Conservation (phyloP, 2,888 invertebrate genomes). For the Drosophila fungiperda region DNA sequence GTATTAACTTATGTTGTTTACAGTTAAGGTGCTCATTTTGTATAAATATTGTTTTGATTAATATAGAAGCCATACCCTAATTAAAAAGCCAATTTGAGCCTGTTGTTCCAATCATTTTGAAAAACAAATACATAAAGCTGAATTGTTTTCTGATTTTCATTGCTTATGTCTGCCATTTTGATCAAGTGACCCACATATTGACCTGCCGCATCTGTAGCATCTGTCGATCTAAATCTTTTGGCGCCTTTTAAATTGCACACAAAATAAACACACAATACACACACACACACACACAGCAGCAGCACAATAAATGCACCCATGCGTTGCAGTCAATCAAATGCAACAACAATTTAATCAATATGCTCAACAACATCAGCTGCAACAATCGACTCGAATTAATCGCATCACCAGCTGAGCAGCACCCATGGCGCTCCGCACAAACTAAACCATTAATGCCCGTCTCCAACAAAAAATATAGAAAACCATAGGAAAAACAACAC, state of each 20-base stretch:
- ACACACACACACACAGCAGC: too few species aligned
- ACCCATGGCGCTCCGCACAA: slow-evolving; percentile 42
- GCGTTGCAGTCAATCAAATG: slow-evolving; percentile 61
- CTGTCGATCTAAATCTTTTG: slow-evolving; percentile 66
- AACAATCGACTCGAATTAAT: slow-evolving; percentile 41
- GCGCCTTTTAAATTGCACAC: slow-evolving; percentile 64
- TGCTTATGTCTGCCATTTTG: neutral
- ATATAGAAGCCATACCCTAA: neutral
- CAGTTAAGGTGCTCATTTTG: neutral
- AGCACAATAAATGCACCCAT: slow-evolving; percentile 16
- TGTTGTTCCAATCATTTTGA: neutral
- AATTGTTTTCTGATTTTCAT: neutral
- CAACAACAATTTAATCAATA: slow-evolving; percentile 61
- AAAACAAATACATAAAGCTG: neutral
- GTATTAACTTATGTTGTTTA: neutral
- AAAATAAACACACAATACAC: slow-evolving; percentile 50
- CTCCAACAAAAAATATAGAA: slow-evolving; percentile 1
- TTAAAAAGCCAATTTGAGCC: neutral
- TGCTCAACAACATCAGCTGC: slow-evolving; percentile 31
- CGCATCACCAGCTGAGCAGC: slow-evolving; percentile 30
- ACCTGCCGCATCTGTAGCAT: slow-evolving; percentile 23
- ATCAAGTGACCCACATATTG: slow-evolving; percentile 57
- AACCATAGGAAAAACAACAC: slow-evolving; percentile 9
- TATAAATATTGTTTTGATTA: neutral
- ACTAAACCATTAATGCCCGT: slow-evolving; percentile 11